Percentiles rank a stretch among this genome's conserved stretches.
These are phyloP conservation scores for Periophthalmus magnuspinnatus DNA, from an alignment of 2,797 vertebrate species.

Conservation along the genomic window DNA sequence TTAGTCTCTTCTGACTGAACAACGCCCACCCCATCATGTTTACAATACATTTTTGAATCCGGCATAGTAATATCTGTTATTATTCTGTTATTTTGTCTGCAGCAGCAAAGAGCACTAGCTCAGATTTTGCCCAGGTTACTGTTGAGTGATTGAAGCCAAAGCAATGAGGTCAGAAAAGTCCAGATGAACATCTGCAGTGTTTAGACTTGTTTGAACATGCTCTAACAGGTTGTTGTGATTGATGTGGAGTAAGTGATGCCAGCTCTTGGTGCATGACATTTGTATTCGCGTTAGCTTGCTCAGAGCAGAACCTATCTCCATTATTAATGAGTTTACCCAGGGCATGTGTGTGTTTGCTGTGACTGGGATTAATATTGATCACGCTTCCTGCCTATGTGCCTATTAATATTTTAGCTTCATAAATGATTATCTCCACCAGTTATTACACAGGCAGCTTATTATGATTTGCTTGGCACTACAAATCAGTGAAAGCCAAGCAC, in stretches of 20 bases:
- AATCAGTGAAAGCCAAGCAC: conserved; percentile 5
- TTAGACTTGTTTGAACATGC: not conserved
- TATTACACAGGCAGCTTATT: conserved; percentile 44
- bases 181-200: not conserved
- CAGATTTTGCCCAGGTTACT: not conserved
- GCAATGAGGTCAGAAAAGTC: not conserved
- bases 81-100: not conserved
- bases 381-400: conserved; percentile 53
- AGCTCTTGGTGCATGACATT: conserved; percentile 37
- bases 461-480: conserved; percentile 30
- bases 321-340: conserved; percentile 71
- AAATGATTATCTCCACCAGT: conserved; percentile 58
- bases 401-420: conserved; percentile 74
- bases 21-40: not conserved
- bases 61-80: not conserved
- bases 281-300: conserved; percentile 58
- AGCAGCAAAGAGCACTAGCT: too few species aligned
- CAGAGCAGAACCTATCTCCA: conserved; percentile 57
- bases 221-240: conserved; percentile 7
- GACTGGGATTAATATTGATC: conserved; percentile 72
- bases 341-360: conserved; percentile 15
- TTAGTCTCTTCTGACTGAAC: not conserved
- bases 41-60: too few species aligned
- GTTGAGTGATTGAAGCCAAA: not conserved
- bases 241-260: conserved; percentile 30